Evolutionary conservation across 2,888 invertebrate species (phyloP).

Genomic region (Chymomyza fuscimana): DNA sequence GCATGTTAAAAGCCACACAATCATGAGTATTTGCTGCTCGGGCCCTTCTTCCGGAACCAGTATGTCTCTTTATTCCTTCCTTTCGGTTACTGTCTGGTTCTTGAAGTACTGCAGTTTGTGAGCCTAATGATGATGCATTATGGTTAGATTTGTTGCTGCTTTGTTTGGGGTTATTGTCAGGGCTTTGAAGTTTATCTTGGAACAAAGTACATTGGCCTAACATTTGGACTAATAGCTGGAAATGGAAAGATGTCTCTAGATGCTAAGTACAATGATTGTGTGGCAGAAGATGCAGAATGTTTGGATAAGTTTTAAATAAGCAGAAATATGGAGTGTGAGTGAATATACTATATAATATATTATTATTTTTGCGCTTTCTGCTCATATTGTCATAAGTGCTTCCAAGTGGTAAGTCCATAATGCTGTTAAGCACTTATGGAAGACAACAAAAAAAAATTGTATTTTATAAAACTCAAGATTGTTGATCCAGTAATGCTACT

Average conservation of each 20-base stretch:
- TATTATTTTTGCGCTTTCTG: neutral
- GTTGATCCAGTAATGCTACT: too few relatives aligned
- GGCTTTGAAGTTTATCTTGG: neutral
- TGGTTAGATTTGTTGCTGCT: conserved; percentile 25
- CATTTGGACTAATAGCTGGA: conserved; percentile 2
- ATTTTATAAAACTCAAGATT: too few relatives aligned
- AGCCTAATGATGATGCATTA: conserved; percentile 70
- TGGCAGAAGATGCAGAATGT: neutral
- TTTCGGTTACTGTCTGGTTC: neutral
- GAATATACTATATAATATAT: neutral
- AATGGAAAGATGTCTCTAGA: neutral
- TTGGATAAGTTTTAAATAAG: neutral
- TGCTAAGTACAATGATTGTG: neutral
- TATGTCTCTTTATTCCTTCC: neutral
- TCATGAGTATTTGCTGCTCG: conserved; percentile 22
- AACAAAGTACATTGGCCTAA: conserved; percentile 18
- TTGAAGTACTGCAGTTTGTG: conserved; percentile 11
- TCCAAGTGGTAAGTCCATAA: neutral
- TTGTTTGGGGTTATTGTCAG: conserved; percentile 17
- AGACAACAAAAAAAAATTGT: too few relatives aligned
- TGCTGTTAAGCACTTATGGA: neutral
- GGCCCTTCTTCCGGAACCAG: neutral
- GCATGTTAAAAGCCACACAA: conserved; percentile 63
- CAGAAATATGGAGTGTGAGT: neutral
- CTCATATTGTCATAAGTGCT: neutral